Conservation (phyloP, 1,140 invertebrate species). For the Heliconius melpomene region DNA sequence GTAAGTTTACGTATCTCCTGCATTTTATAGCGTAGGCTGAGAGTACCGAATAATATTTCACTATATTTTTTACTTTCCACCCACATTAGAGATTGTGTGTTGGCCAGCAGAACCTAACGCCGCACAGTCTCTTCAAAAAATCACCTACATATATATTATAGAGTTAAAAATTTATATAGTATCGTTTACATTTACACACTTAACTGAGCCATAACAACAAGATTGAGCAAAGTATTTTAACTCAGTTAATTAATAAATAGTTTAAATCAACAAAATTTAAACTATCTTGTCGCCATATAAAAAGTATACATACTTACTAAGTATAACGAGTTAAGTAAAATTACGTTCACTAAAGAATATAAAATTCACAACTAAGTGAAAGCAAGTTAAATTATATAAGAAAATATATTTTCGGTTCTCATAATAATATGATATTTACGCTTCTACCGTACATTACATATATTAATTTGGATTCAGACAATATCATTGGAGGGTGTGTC, state of each 20-base stretch:
- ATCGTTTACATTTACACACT: neutral
- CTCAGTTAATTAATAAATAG: no score
- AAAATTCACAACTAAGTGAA: neutral
- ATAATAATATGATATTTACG: neutral
- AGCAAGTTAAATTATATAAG: neutral
- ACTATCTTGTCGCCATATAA: no score
- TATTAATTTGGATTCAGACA: constrained; percentile 28
- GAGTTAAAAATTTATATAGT: no score
- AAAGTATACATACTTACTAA: no score
- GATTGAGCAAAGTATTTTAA: no score
- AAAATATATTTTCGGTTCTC: neutral
- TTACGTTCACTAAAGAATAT: neutral
- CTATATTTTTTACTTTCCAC: neutral
- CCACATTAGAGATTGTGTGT: neutral
- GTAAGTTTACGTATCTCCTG: neutral
- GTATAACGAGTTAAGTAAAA: neutral
- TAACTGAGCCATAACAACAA: neutral
- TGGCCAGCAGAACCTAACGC: no score
- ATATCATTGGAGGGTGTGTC: constrained; percentile 14
- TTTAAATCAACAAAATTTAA: no score
- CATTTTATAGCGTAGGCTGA: neutral
- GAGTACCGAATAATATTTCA: neutral
- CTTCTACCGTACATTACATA: neutral
- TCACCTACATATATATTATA: neutral
- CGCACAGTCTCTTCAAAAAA: neutral